Percentiles rank a stretch among this genome's conserved stretches.
Evolutionary conservation across 2,113 vertebrate genomes (phyloP).

Genomic region (Agapornis roseicollis): DNA sequence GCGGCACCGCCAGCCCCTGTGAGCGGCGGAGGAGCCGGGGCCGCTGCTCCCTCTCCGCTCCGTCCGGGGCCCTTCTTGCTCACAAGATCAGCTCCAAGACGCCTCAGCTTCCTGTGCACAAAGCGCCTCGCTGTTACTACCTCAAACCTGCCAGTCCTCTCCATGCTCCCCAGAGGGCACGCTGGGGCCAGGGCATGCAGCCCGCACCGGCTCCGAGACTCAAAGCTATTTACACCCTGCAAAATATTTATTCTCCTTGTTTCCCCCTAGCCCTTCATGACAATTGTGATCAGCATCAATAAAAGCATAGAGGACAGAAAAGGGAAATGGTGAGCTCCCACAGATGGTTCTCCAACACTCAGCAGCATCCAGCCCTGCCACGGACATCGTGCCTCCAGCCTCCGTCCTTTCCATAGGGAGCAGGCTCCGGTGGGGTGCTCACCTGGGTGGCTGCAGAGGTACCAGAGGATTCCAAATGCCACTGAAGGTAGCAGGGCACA

Average conservation of each 20-base stretch:
- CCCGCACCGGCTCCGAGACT: not conserved
- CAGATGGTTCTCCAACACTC: accelerated
- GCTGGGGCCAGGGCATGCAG: not conserved
- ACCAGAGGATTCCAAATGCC: not conserved
- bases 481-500: not conserved
- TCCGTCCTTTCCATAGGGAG: not conserved
- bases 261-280: not conserved
- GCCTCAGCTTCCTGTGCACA: not conserved
- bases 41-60: not conserved
- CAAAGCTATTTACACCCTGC: not conserved
- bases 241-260: constrained; percentile 40
- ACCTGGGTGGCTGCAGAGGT: accelerated
- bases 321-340: not conserved
- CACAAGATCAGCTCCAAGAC: not conserved
- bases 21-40: not conserved
- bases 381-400: accelerated
- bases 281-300: not conserved
- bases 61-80: not conserved
- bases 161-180: accelerated
- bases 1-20: constrained; percentile 67
- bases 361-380: not conserved
- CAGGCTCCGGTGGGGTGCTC: not conserved
- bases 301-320: not conserved
- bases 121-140: not conserved
- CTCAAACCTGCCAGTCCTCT: not conserved